These are phyloP conservation scores for Megastigmus dorsalis DNA, from an alignment of 2,888 invertebrate species.

Conservation along the genomic window DNA sequence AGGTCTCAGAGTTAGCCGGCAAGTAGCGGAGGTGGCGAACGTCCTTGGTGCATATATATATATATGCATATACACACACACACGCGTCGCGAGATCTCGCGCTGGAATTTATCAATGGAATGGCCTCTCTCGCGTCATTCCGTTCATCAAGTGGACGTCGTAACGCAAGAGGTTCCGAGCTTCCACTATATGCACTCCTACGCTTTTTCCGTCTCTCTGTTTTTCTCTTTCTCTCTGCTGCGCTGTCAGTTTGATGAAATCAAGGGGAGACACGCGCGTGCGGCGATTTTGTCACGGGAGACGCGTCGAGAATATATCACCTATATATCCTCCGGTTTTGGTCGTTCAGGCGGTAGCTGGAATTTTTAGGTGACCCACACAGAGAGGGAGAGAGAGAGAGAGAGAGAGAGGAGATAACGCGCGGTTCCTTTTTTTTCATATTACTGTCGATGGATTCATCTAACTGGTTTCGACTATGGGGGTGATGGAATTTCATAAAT, in stretches of 20 bases:
- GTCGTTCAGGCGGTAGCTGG: neutral
- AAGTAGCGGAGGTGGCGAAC: neutral
- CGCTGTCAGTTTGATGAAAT: neutral
- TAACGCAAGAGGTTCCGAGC: neutral
- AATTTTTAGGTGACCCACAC: slow-evolving; percentile 13
- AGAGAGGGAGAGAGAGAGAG: too few species aligned
- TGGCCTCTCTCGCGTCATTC: slow-evolving; percentile 4
- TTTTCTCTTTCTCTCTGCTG: neutral
- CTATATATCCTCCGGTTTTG: slow-evolving; percentile 12
- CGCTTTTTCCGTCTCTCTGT: neutral
- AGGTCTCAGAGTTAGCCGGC: neutral
- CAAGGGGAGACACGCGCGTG: neutral
- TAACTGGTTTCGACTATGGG: too few species aligned
- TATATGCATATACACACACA: too few species aligned
- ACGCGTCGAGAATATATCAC: neutral
- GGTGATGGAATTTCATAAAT: too few species aligned
- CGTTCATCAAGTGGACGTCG: neutral
- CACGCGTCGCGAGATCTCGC: too few species aligned
- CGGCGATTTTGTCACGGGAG: slow-evolving; percentile 11
- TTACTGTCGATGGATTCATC: too few species aligned
- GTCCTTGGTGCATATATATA: slow-evolving; percentile 36
- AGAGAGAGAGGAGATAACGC: too few species aligned
- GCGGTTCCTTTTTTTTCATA: too few species aligned
- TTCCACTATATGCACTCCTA: neutral
- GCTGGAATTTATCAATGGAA: slow-evolving; percentile 37